Evolutionary conservation across 1,140 invertebrate genomes (phyloP).

Genomic region (Thaumatotibia leucotreta): DNA sequence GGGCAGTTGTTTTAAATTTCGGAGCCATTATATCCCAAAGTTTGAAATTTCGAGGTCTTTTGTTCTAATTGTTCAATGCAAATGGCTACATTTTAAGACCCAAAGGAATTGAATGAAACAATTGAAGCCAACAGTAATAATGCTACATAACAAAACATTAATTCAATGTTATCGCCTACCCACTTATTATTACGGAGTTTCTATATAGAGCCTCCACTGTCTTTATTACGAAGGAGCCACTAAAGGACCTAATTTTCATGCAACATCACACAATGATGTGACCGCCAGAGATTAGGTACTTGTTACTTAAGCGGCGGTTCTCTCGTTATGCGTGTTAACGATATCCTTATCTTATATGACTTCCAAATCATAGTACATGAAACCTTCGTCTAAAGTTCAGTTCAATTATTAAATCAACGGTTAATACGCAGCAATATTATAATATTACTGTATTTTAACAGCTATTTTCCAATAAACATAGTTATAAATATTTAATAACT

Average conservation of each 20-base stretch:
- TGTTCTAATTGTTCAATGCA: background rate
- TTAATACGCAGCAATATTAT: background rate
- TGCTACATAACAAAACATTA: background rate
- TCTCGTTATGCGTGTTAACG: background rate
- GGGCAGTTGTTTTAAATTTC: too few species aligned
- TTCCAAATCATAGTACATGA: background rate
- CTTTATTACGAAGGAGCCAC: constrained; percentile 1
- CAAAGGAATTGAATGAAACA: background rate
- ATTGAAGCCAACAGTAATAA: background rate
- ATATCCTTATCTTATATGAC: background rate
- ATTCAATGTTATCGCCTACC: background rate
- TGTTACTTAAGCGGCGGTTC: constrained; percentile 26
- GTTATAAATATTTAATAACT: constrained; percentile 7
- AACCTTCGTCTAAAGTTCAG: background rate
- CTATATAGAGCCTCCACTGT: background rate
- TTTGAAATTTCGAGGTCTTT: background rate
- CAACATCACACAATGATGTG: constrained; percentile 36
- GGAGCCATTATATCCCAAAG: too few species aligned
- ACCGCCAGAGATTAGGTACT: constrained; percentile 38
- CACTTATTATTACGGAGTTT: background rate
- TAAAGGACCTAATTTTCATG: constrained; percentile 29
- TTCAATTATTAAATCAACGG: background rate
- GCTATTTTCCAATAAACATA: constrained; percentile 4
- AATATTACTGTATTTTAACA: background rate
- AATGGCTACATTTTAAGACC: background rate